Evolutionary conservation across 2,113 vertebrate species (phyloP), one percentile per base, ranked within the genome.

Genomic region (Atherinomorus stipes): DNA sequence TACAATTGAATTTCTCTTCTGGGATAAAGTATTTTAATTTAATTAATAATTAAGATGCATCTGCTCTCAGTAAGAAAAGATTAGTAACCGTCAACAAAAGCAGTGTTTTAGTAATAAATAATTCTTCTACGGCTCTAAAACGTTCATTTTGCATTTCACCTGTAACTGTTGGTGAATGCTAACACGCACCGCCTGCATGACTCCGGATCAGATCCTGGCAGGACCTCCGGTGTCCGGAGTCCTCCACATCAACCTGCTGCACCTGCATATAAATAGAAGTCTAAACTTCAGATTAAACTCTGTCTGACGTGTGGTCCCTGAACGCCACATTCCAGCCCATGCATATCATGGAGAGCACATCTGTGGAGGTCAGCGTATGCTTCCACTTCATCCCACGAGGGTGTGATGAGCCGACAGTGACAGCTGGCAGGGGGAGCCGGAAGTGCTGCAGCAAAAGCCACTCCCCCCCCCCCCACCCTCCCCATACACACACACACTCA

Each of bases 391-490:
- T 34, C 31, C 31, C 31, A 1, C 9, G 31, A 7, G 31, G 28
- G 8, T 37, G 21, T 54, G 65, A 65, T 61, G 79, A 62, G 73
- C 68, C 68, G 83, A 86, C 19, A 62, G 75, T 68, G 90, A 88
- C 90, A 90, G 80, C 86, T 91, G 89, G 83, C 76, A 81, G 76
- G 81, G 80, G 76, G 75, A 49, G 50, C 45, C 54, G 74, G 71
- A 78, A 86, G 68, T 71, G 67, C 71, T 59, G 59, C 1, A 2
- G 64, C 50, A 50, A 60, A 67, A 69, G 64, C 74, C 26, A 44
- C 47, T 11, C n/a, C n/a, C n/a, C n/a, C n/a, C n/a, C n/a, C n/a
- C n/a, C n/a, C n/a, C n/a, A n/a, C n/a, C n/a, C n/a, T n/a, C n/a
- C n/a, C n/a, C n/a, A n/a, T n/a, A n/a, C 45, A 44, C 16, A 45